Percentiles rank a stretch among this genome's conserved stretches.
These are phyloP conservation scores for Troides aeacus DNA, from an alignment of 2,888 invertebrate species.

Conservation along the genomic window DNA sequence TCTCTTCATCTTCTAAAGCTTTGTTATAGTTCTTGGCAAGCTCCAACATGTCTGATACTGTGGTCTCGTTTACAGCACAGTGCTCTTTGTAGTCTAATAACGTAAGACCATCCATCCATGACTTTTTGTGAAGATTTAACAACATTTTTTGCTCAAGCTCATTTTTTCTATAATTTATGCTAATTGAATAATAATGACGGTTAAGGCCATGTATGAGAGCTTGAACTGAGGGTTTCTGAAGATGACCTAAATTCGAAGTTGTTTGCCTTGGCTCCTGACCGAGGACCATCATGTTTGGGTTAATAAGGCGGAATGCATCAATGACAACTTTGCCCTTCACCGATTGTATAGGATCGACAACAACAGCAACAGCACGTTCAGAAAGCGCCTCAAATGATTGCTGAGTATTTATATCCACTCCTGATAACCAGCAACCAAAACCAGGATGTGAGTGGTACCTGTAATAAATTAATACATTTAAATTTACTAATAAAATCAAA, in stretches of 20 bases:
- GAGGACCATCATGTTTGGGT: slow-evolving; percentile 99
- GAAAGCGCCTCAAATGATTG: slow-evolving; percentile 99
- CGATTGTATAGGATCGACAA: slow-evolving; percentile 99
- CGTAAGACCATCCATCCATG: slow-evolving; percentile 98
- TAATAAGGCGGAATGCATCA: slow-evolving; percentile 99
- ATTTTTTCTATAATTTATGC: slow-evolving; percentile 99
- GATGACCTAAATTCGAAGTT: slow-evolving; percentile 98
- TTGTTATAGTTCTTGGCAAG: slow-evolving; percentile 98
- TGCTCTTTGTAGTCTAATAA: slow-evolving; percentile 95
- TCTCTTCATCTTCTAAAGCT: slow-evolving; percentile 99
- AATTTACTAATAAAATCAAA: neutral
- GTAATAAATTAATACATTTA: slow-evolving; percentile 34
- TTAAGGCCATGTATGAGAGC: slow-evolving; percentile 99
- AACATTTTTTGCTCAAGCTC: slow-evolving; percentile 99
- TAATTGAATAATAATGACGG: slow-evolving; percentile 99
- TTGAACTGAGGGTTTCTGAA: slow-evolving; percentile 99
- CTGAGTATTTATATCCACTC: slow-evolving; percentile 99
- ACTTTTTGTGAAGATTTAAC: slow-evolving; percentile 98
- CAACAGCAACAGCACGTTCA: slow-evolving; percentile 98
- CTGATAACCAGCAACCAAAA: slow-evolving; percentile 99
- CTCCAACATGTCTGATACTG: slow-evolving; percentile 97
- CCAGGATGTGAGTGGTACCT: slow-evolving; percentile 99
- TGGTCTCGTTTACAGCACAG: slow-evolving; percentile 94
- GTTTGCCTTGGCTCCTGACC: slow-evolving; percentile 99
- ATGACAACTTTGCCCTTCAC: slow-evolving; percentile 99